Percentiles rank a stretch among this genome's conserved stretches.
Conservation (phyloP, 2,797 vertebrate genomes). For the Enteromius afrohamiltoni region DNA sequence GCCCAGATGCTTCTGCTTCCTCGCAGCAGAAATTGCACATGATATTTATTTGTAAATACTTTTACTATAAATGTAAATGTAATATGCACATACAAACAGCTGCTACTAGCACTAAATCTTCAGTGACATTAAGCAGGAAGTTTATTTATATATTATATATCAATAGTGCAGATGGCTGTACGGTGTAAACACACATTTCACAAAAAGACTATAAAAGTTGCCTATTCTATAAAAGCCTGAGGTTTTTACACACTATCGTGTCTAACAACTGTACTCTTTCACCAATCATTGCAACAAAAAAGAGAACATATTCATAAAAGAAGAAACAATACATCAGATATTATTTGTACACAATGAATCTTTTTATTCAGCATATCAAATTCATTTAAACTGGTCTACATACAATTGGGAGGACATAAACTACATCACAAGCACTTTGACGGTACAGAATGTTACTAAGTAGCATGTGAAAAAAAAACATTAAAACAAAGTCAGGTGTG, state of each 20-base stretch:
- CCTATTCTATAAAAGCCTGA: background rate
- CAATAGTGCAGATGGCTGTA: background rate
- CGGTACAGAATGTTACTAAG: conserved; percentile 72
- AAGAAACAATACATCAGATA: conserved; percentile 4
- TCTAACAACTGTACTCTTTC: background rate
- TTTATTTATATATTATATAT: background rate
- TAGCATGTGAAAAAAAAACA: conserved; percentile 69
- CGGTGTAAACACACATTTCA: background rate
- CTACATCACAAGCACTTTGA: conserved; percentile 71
- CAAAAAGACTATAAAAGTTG: background rate
- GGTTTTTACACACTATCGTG: background rate
- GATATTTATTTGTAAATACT: background rate
- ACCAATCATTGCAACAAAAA: background rate
- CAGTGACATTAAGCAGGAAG: background rate
- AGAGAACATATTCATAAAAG: background rate
- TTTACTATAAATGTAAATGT: background rate
- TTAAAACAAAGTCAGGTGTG: conserved; percentile 59
- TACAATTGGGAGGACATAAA: conserved; percentile 62
- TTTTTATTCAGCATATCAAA: conserved; percentile 76
- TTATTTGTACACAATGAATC: conserved; percentile 67
- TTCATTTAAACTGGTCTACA: conserved; percentile 75
- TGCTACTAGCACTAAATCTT: background rate
- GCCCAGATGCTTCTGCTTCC: background rate
- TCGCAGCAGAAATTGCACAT: background rate
- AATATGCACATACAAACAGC: background rate